Evolutionary conservation across 2,797 vertebrate species (phyloP).

Genomic region (Hippoglossus hippoglossus): DNA sequence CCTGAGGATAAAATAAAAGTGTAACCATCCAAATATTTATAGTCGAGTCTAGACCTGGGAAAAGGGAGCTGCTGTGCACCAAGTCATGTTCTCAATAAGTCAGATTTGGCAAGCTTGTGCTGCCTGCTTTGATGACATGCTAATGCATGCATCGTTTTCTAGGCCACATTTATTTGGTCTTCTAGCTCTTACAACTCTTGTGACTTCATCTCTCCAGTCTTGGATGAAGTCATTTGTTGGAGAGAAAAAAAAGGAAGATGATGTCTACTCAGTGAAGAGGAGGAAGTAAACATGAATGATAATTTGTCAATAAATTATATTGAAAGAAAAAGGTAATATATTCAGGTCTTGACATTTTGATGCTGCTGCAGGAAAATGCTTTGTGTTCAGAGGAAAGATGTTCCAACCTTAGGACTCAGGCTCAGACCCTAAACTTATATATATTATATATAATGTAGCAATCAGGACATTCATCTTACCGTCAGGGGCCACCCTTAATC

Average conservation of each 20-base stretch:
- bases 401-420: conserved; percentile 4
- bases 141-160: conserved; percentile 22
- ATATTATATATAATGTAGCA: conserved; percentile 7
- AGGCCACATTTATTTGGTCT: conserved; percentile 3
- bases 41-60: neutral
- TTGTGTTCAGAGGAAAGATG: conserved; percentile 12
- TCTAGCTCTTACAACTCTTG: neutral
- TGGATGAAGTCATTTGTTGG: neutral
- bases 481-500: conserved; percentile 24
- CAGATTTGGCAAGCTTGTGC: neutral
- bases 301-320: neutral
- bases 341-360: conserved; percentile 13
- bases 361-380: conserved; percentile 8
- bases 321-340: neutral
- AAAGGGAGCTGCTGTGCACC: neutral
- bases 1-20: neutral
- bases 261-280: conserved; percentile 1
- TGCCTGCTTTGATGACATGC: conserved; percentile 2
- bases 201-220: conserved; percentile 9
- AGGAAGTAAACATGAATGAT: conserved; percentile 3
- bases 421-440: conserved; percentile 2
- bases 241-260: neutral
- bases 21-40: neutral
- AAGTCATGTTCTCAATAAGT: conserved; percentile 10
- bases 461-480: conserved; percentile 24